Conservation (phyloP, 2,797 vertebrate genomes). For the Lepilemur ruficaudatus region DNA sequence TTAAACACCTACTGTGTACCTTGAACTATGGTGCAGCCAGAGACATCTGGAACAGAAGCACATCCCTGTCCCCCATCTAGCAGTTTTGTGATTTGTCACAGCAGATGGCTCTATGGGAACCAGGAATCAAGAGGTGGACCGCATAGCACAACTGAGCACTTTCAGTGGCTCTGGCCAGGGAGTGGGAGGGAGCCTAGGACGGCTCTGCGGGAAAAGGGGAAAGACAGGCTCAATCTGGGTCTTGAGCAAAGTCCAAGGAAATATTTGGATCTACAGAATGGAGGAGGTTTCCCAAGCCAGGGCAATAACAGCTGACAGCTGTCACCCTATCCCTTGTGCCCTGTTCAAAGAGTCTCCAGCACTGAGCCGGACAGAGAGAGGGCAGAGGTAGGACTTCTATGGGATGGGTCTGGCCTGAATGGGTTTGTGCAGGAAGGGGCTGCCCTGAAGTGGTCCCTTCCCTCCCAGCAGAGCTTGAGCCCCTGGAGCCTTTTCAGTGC, state of each 20-base stretch:
- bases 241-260: slow-evolving; percentile 69
- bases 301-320: slow-evolving; percentile 67
- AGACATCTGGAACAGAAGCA: slow-evolving; percentile 16
- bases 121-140: neutral
- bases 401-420: neutral
- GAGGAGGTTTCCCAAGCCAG: slow-evolving; percentile 64
- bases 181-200: neutral
- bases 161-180: neutral
- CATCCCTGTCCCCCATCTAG: neutral
- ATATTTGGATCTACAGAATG: slow-evolving; percentile 66
- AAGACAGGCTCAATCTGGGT: slow-evolving; percentile 31
- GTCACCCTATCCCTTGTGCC: slow-evolving; percentile 5
- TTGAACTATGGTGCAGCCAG: neutral
- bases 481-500: neutral
- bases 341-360: slow-evolving; percentile 11
- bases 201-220: slow-evolving; percentile 37
- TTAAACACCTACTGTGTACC: neutral
- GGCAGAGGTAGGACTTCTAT: neutral
- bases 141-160: neutral
- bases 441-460: neutral
- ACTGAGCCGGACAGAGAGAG: neutral
- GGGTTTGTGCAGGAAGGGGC: neutral
- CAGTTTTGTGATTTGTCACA: slow-evolving; percentile 39
- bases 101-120: slow-evolving; percentile 41
- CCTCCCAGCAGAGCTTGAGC: neutral